phyloP scores from a whole-genome alignment of 2,797 vertebrate species.

The Falco columbarius region DNA sequence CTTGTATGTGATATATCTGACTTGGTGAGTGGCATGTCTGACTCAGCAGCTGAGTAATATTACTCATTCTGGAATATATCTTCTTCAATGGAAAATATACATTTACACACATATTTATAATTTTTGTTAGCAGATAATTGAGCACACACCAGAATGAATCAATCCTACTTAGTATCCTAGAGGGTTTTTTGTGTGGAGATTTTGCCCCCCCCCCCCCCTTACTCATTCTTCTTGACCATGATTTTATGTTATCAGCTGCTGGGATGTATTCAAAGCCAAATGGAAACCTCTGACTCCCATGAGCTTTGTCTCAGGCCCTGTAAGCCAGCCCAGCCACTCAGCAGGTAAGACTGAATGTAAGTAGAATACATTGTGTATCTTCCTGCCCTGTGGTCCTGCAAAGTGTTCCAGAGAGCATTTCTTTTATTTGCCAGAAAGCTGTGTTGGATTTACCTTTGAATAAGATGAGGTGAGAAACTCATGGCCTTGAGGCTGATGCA shows the following conservation, averaged over 20 bases:
- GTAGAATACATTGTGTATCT: neutral
- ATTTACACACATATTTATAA: neutral
- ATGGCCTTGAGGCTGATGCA: neutral
- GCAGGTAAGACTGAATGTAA: neutral
- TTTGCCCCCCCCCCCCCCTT: neutral
- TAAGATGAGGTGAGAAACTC: neutral
- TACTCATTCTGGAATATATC: neutral
- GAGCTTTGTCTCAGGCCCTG: neutral
- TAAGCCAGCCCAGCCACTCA: neutral
- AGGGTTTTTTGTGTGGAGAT: neutral
- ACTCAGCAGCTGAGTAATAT: neutral
- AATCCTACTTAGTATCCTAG: neutral
- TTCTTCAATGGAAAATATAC: neutral
- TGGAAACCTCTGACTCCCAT: neutral
- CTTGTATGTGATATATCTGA: conserved; percentile 9
- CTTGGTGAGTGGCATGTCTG: neutral
- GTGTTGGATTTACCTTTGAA: neutral
- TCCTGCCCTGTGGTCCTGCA: neutral
- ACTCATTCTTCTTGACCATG: neutral
- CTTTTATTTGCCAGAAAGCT: neutral
- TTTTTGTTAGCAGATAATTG: neutral
- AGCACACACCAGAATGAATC: neutral
- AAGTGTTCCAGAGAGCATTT: neutral
- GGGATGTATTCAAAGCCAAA: neutral
- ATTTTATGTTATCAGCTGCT: neutral